These are phyloP conservation scores for Gasterosteus aculeatus DNA, from an alignment of 2,113 vertebrate genomes.

Conservation along the genomic window DNA sequence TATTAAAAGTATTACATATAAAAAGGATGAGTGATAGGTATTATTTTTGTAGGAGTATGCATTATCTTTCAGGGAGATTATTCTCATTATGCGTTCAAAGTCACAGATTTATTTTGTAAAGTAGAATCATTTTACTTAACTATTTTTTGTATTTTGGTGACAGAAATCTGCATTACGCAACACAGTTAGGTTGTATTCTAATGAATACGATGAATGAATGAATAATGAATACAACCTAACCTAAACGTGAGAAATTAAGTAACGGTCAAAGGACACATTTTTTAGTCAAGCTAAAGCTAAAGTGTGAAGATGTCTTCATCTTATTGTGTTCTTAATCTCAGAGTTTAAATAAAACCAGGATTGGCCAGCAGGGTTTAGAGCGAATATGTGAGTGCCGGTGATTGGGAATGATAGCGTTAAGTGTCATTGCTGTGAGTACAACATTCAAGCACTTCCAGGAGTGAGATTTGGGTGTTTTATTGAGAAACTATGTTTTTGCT, in stretches of 20 bases:
- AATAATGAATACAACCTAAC: not conserved
- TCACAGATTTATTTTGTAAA: not conserved
- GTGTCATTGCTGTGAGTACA: not conserved
- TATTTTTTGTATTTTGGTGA: not conserved
- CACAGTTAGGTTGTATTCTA: not conserved
- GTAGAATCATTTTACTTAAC: not conserved
- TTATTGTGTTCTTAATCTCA: not conserved
- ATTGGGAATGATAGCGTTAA: not conserved
- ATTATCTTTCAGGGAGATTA: not conserved
- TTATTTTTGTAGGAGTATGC: not conserved
- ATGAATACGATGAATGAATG: not conserved
- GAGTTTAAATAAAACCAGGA: not conserved
- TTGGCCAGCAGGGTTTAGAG: slow-evolving; percentile 1
- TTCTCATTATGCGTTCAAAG: not conserved
- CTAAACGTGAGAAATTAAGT: not conserved
- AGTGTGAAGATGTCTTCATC: not conserved
- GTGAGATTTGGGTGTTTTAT: slow-evolving; percentile 2
- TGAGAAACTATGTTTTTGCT: slow-evolving; percentile 12
- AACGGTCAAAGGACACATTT: not conserved
- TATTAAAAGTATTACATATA: not conserved
- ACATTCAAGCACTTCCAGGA: slow-evolving; percentile 12
- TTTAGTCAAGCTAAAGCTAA: not conserved
- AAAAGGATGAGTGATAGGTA: not conserved
- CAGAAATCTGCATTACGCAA: not conserved
- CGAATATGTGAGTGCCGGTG: not conserved